Conservation (phyloP, 2,113 vertebrate species). For the Osmerus eperlanus region DNA sequence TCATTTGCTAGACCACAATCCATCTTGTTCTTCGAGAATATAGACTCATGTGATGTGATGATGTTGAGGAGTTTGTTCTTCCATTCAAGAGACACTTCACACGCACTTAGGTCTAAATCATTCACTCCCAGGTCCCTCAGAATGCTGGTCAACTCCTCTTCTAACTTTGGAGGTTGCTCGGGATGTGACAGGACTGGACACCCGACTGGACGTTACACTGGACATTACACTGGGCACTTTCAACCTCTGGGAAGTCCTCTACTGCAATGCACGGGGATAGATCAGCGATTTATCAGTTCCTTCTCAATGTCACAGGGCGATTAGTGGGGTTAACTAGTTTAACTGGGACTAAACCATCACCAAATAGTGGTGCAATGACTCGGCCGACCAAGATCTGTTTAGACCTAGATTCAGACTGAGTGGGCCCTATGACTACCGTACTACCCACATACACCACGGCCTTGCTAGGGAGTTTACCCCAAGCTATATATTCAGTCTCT, state of each 20-base stretch:
- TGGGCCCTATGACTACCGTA: conserved; percentile 22
- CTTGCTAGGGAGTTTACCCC: conserved; percentile 16
- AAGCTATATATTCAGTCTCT: conserved; percentile 8
- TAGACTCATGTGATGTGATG: neutral
- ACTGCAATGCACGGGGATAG: conserved; percentile 24
- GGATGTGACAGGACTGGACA: neutral
- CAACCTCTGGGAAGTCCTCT: neutral
- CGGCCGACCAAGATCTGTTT: conserved; percentile 17
- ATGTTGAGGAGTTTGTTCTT: conserved; percentile 17
- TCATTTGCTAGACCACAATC: neutral
- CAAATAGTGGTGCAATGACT: conserved; percentile 16
- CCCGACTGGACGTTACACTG: neutral
- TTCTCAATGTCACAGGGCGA: conserved; percentile 9
- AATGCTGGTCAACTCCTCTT: neutral
- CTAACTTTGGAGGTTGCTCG: neutral
- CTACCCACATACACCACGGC: conserved; percentile 18
- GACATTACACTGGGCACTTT: neutral
- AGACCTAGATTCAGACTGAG: conserved; percentile 7
- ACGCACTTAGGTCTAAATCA: conserved; percentile 13
- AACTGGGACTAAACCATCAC: conserved; percentile 14
- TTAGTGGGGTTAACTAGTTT: conserved; percentile 35
- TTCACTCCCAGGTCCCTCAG: neutral
- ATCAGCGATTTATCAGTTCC: conserved; percentile 27
- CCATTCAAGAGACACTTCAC: conserved; percentile 23
- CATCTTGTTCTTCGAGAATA: neutral